Evolutionary conservation across 2,797 vertebrate species (phyloP), one percentile per base, ranked within the genome.

Genomic region (Eremophila alpestris): DNA sequence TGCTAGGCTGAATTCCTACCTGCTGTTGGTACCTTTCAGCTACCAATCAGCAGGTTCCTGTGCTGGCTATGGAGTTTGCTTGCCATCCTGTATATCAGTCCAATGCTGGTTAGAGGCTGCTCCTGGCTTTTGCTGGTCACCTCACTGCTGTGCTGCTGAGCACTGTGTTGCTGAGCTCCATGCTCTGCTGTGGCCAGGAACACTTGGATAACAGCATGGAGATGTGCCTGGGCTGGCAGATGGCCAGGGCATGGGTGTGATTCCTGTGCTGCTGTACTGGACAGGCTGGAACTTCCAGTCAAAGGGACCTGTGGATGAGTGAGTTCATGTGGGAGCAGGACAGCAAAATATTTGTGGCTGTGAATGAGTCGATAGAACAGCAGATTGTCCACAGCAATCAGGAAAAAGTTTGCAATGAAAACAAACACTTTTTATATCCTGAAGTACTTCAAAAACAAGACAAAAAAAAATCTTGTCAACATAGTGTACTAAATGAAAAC

Each of bases 231-330:
- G 24, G 10, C 30, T 60, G 38, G 11, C 30, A 80, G 43, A 32
- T 32, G 21, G 13, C 2, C 8, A 29, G 8, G n/a, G 3, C 9
- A 16, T 38, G 1, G 0, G 19, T 69, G 38, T 19, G n/a, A 6
- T 40, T 63, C 21, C 34, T 64, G 9, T 32, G 10, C 15, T 43
- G 27, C 36, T 36, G 9, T 48, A 16, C 48, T 38, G 38, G 15
- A 45, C 22, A 58, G 40, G 11, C 9, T 56, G 34, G 30, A 60
- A n/a, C 23, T 67, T 48, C 34, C 52, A n/a, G 15, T n/a, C 23
- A 40, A 67, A 67, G 0, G 0, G 41, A 22, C 9, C 9, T 14
- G 18, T 32, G 22, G 51, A 48, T 27, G 18, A 20, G 22, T 27
- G 18, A 20, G 18, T 24, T 49, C 18, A 24, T 36, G 27, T 27